Evolutionary conservation across 2,797 vertebrate genomes (phyloP).

Genomic region (Gephyroberyx darwinii): DNA sequence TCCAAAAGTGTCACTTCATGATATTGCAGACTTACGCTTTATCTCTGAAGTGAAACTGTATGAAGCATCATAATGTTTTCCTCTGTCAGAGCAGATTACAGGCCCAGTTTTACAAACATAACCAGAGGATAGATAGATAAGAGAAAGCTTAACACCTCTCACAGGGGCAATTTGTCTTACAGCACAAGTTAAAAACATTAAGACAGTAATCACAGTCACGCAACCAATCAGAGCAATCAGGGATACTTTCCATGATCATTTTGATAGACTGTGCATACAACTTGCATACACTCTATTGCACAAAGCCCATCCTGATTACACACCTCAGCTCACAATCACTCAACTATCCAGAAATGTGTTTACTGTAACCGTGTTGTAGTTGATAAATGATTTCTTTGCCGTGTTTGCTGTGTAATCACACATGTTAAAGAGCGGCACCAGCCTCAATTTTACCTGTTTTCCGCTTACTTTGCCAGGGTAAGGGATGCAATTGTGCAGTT

Average conservation of each 20-base stretch:
- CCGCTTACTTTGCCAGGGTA: background rate
- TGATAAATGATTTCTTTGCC: background rate
- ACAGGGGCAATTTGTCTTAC: background rate
- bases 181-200: background rate
- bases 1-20: background rate
- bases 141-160: background rate
- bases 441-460: constrained; percentile 3
- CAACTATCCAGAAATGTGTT: background rate
- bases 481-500: background rate
- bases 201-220: background rate
- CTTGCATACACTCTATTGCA: background rate
- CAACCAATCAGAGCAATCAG: background rate
- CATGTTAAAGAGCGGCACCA: constrained; percentile 4
- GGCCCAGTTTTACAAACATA: background rate
- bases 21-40: background rate
- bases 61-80: background rate
- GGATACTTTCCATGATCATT: background rate
- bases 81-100: background rate
- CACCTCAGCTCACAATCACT: background rate
- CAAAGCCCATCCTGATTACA: background rate
- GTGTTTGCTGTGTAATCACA: constrained; percentile 5
- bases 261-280: background rate
- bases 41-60: background rate
- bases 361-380: too few relatives aligned
- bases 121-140: background rate